Evolutionary conservation across 2,113 vertebrate species (phyloP).

Genomic region (Saccopteryx leptura): DNA sequence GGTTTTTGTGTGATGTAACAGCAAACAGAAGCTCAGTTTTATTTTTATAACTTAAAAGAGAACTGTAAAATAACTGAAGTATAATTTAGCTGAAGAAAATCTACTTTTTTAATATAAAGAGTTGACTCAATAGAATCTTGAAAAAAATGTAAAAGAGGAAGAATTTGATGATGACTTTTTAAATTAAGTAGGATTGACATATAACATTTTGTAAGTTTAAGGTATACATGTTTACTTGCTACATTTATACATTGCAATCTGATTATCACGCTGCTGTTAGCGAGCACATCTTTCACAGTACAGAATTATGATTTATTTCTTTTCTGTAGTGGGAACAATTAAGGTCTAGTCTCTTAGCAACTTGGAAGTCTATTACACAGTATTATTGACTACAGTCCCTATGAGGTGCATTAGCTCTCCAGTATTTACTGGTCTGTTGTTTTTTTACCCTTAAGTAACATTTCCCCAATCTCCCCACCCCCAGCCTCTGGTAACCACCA

Average conservation of each 20-base stretch:
- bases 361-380: not conserved
- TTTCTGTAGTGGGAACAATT: not conserved
- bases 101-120: not conserved
- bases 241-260: not conserved
- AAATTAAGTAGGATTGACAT: not conserved
- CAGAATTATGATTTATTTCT: not conserved
- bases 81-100: not conserved
- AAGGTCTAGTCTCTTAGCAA: conserved; percentile 7
- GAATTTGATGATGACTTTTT: not conserved
- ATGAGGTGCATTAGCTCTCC: not conserved
- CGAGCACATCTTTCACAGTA: not conserved
- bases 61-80: not conserved
- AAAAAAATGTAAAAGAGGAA: not conserved
- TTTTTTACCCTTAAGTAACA: not conserved
- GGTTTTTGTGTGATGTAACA: not conserved
- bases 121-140: not conserved
- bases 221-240: not conserved
- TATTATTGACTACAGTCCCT: not conserved
- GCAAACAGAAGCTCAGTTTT: not conserved
- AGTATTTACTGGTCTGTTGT: not conserved
- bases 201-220: not conserved
- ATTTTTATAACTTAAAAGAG: conserved; percentile 30
- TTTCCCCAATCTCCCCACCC: too few relatives aligned
- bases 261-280: not conserved
- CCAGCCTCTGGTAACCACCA: not conserved